These are phyloP conservation scores for Bemisia tabaci DNA, from an alignment of 1,140 invertebrate species.

Conservation along the genomic window DNA sequence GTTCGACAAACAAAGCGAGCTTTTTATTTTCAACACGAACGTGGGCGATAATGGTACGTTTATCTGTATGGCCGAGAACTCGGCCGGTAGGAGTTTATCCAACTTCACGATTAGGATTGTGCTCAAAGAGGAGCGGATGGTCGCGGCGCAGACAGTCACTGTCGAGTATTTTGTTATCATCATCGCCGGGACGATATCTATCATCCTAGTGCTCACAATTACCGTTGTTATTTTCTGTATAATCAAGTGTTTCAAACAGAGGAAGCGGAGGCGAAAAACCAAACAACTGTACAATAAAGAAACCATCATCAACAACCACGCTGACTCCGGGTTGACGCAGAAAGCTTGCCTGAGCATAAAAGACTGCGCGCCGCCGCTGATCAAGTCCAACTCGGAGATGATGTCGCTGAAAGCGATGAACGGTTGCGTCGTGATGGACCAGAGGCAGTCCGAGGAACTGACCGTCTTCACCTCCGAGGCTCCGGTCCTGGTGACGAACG, in stretches of 20 bases:
- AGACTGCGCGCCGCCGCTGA: slow-evolving; percentile 18
- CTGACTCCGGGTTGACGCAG: slow-evolving; percentile 18
- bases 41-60: slow-evolving; percentile 66
- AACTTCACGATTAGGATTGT: slow-evolving; percentile 64
- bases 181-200: slow-evolving; percentile 37
- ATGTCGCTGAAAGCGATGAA: slow-evolving; percentile 12
- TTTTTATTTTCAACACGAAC: slow-evolving; percentile 58
- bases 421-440: slow-evolving; percentile 5
- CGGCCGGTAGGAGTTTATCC: slow-evolving; percentile 53
- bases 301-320: not conserved
- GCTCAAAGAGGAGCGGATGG: slow-evolving; percentile 50
- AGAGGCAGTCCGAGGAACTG: slow-evolving; percentile 23
- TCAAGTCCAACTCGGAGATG: slow-evolving; percentile 31
- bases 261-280: slow-evolving; percentile 29
- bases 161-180: slow-evolving; percentile 47
- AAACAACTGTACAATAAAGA: slow-evolving; percentile 28
- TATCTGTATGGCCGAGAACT: slow-evolving; percentile 65
- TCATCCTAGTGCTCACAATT: slow-evolving; percentile 17
- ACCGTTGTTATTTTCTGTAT: slow-evolving; percentile 18
- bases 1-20: slow-evolving; percentile 47
- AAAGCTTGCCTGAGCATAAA: slow-evolving; percentile 20
- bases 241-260: slow-evolving; percentile 16
- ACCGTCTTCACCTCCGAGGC: slow-evolving; percentile 30
- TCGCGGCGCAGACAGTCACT: slow-evolving; percentile 46
- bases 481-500: slow-evolving; percentile 21